Percentiles rank a stretch among this genome's conserved stretches.
These are phyloP conservation scores for Melanotaenia duboulayi DNA, from an alignment of 2,113 vertebrate species.

Conservation along the genomic window DNA sequence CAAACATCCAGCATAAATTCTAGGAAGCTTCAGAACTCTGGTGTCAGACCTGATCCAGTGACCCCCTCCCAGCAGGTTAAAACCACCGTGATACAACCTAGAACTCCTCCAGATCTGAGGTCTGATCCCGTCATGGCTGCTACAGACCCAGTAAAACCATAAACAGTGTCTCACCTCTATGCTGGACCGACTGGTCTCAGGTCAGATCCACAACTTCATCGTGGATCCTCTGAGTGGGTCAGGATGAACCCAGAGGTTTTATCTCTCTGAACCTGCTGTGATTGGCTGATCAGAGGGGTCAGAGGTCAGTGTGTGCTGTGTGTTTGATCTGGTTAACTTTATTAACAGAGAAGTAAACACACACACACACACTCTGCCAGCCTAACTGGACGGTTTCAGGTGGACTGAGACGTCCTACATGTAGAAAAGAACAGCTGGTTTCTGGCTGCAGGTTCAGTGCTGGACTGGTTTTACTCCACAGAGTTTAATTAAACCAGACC, in stretches of 20 bases:
- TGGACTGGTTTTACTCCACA: too few relatives aligned
- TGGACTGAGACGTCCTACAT: too few relatives aligned
- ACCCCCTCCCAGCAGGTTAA: too few relatives aligned
- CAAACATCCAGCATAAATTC: too few relatives aligned
- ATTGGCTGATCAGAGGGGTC: slow-evolving; percentile 33
- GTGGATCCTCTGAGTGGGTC: background rate
- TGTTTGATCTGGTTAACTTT: slow-evolving; percentile 55
- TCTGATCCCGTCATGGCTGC: rapidly evolving
- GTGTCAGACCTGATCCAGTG: too few relatives aligned
- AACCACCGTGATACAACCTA: too few relatives aligned
- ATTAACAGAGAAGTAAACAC: slow-evolving; percentile 52
- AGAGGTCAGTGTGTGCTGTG: slow-evolving; percentile 33
- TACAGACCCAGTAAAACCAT: background rate
- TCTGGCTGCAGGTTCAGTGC: too few relatives aligned
- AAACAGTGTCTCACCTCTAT: slow-evolving; percentile 10
- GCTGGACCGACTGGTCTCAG: background rate
- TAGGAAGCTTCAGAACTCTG: too few relatives aligned
- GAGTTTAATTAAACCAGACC: too few relatives aligned
- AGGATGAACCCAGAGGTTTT: rapidly evolving
- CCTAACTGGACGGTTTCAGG: too few relatives aligned
- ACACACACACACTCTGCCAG: too few relatives aligned
- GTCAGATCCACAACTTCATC: slow-evolving; percentile 3
- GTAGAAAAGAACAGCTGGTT: too few relatives aligned
- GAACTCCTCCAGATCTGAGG: background rate
- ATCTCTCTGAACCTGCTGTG: background rate